These are phyloP conservation scores for Drosophila nigritarsus DNA, from an alignment of 2,888 invertebrate species.

Conservation along the genomic window DNA sequence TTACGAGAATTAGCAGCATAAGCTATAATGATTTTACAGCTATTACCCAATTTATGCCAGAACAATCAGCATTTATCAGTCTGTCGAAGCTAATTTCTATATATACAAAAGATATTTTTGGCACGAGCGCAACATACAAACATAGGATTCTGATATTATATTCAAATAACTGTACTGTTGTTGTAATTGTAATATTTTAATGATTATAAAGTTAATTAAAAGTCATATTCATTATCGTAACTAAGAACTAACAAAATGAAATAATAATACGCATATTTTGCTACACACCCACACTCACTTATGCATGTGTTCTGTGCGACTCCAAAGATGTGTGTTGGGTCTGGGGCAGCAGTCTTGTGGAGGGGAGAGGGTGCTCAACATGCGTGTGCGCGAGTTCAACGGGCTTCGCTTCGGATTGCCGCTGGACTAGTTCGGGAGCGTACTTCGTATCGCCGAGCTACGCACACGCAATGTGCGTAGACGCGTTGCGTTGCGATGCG, in stretches of 20 bases:
- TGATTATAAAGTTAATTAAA: background rate
- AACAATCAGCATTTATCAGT: background rate
- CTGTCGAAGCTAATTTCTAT: background rate
- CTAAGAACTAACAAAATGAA: background rate
- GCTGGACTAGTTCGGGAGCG: conserved; percentile 15
- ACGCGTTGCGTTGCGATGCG: conserved; percentile 67
- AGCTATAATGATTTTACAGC: background rate
- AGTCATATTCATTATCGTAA: background rate
- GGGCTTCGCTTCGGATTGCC: conserved; percentile 19
- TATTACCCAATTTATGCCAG: background rate
- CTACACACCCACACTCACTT: background rate
- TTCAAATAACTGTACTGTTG: background rate
- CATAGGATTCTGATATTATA: background rate
- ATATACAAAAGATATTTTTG: background rate
- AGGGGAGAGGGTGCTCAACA: conserved; percentile 1
- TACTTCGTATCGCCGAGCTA: conserved; percentile 35
- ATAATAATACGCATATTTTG: conserved; percentile 4
- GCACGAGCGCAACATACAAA: no score
- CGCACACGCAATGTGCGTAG: conserved; percentile 63
- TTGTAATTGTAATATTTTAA: no score
- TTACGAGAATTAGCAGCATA: background rate
- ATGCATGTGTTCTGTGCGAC: background rate
- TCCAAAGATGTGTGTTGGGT: background rate
- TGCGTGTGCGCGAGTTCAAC: conserved; percentile 63
- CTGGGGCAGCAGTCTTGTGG: background rate